A percentile compares a stretch with the other conserved stretches of the same genome.
phyloP scores from a whole-genome alignment of 2,797 vertebrate species.

The Mustela erminea region DNA sequence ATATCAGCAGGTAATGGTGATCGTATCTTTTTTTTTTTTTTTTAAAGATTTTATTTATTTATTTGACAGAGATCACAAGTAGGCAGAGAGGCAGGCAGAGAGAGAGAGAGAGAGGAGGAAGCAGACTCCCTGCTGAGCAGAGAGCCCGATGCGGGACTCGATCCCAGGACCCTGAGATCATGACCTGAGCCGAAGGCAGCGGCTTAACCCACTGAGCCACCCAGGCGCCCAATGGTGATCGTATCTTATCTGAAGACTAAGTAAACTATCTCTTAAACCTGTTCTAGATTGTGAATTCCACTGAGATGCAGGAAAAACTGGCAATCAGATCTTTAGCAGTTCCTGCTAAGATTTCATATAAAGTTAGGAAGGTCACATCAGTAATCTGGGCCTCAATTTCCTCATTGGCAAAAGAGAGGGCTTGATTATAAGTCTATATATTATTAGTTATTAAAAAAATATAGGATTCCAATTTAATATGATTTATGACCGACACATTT shows the following conservation, averaged over 20 bases:
- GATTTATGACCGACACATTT: not conserved
- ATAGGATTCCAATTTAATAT: slow-evolving; percentile 29
- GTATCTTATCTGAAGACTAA: not conserved
- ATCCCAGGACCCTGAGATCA: too few relatives aligned
- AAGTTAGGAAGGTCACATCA: not conserved
- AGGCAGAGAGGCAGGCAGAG: too few relatives aligned
- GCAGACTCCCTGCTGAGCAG: too few relatives aligned
- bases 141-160: too few relatives aligned
- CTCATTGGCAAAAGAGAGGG: slow-evolving; percentile 34
- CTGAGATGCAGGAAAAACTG: not conserved
- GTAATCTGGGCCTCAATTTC: not conserved
- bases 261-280: not conserved
- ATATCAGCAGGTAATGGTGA: not conserved
- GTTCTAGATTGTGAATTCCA: not conserved
- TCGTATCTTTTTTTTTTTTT: too few relatives aligned
- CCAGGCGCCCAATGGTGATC: not conserved
- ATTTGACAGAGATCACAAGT: too few relatives aligned
- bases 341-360: not conserved
- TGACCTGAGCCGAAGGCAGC: too few relatives aligned
- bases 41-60: too few relatives aligned
- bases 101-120: too few relatives aligned
- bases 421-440: not conserved
- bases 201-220: too few relatives aligned
- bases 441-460: slow-evolving; percentile 43
- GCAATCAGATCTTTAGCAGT: not conserved